A percentile compares a stretch with the other conserved stretches of the same genome.
phyloP scores from a whole-genome alignment of 37 sponge, comb jelly and placozoan genomes.

The Mnemiopsis leidyi region DNA sequence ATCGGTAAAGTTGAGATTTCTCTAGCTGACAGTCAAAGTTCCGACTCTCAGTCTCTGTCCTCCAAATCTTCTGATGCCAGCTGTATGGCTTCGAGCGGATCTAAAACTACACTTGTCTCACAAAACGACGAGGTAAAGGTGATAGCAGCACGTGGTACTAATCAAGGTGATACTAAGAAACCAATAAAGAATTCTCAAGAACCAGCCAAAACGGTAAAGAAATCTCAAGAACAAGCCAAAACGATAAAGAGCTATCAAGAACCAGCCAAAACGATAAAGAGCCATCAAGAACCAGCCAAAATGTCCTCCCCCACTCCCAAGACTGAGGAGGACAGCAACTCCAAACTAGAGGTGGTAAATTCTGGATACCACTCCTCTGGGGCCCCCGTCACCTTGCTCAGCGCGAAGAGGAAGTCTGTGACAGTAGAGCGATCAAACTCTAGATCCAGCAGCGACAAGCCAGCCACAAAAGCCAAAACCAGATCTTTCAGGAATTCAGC shows the following conservation, averaged over 20 bases:
- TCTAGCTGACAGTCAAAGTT: background rate
- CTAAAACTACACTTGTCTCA: background rate
- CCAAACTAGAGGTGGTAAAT: slow-evolving; percentile 12
- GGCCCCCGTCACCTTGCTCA: background rate
- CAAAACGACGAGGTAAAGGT: no score
- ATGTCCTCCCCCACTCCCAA: background rate
- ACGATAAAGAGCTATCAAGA: no score
- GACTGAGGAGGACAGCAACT: background rate
- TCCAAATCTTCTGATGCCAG: background rate
- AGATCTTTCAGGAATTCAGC: background rate
- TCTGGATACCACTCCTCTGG: background rate
- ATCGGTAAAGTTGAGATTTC: slow-evolving; percentile 52
- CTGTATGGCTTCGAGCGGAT: background rate
- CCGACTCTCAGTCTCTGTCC: background rate
- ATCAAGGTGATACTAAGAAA: no score
- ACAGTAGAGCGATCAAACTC: background rate
- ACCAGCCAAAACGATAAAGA: no score
- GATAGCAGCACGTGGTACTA: no score
- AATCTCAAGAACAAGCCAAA: no score
- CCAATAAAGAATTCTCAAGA: no score
- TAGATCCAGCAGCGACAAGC: background rate
- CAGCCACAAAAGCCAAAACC: background rate
- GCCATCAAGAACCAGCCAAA: no score
- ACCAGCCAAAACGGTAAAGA: no score
- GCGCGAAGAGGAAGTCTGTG: background rate